These are phyloP conservation scores for Menura novaehollandiae DNA, from an alignment of 2,113 vertebrate species.

Conservation along the genomic window DNA sequence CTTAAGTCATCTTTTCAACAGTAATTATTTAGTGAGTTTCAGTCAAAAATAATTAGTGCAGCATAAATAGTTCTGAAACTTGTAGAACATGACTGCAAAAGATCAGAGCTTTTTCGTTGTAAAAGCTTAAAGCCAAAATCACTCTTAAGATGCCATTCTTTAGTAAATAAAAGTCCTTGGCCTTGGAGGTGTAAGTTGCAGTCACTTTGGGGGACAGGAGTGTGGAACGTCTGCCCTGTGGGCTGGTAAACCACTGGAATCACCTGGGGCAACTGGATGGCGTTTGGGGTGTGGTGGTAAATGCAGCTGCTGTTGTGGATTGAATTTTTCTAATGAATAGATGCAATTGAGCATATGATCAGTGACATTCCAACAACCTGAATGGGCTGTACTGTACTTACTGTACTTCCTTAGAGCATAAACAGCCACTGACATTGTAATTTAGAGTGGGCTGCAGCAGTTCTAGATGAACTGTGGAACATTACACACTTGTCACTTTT, in stretches of 20 bases:
- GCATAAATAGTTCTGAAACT: neutral
- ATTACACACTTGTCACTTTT: neutral
- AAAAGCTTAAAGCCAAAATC: neutral
- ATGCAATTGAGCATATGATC: conserved; percentile 57
- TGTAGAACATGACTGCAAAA: neutral
- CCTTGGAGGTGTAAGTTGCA: neutral
- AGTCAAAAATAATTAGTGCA: conserved; percentile 2
- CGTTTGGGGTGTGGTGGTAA: neutral
- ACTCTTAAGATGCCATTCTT: neutral
- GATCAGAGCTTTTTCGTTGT: neutral
- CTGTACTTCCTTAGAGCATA: conserved; percentile 20
- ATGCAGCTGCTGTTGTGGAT: conserved; percentile 36
- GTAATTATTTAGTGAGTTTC: neutral
- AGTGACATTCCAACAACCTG: conserved; percentile 50
- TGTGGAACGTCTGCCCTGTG: neutral
- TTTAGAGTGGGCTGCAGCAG: neutral
- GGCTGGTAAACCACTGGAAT: conserved; percentile 19
- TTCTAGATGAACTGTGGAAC: neutral
- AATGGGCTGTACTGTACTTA: conserved; percentile 51
- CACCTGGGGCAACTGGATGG: conserved; percentile 34
- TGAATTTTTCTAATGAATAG: conserved; percentile 50
- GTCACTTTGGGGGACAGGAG: neutral
- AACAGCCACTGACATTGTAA: conserved; percentile 10
- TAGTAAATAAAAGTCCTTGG: neutral
- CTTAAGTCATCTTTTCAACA: conserved; percentile 24